Evolutionary conservation across 2,113 vertebrate species (phyloP), one percentile per base, ranked within the genome.

Genomic region (Herpetotheres cachinnans): DNA sequence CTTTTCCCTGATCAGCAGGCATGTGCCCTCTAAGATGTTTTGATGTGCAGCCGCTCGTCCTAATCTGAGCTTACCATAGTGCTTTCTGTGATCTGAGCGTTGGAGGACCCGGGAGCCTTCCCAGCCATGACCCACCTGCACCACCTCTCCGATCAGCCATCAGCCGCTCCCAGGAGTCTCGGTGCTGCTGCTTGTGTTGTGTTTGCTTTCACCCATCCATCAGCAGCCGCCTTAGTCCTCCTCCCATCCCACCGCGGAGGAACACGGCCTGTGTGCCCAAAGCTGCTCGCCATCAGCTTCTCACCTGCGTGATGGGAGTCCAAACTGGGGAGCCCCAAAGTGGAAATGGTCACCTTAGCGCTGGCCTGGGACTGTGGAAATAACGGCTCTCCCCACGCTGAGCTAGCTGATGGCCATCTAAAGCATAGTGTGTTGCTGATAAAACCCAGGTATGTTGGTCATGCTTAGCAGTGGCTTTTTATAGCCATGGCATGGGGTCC

Each of bases 51-150:
- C 36, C 32, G 5, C 15, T 52, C 21, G 0, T 32, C 32, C 29
- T 20, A 46, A 11, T 24, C 49, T 0, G 1, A 42, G 52, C 9
- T 81, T 52, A 7, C 32, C 6, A 0, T 22, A 26, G 55, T 5
- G 0, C 16, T 40, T 55, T 16, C 66, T 3, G 3, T 22, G 6
- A 29, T 15, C 55, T 40, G 52, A 76, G 65, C 9, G 0, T 11
- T 73, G 84, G 56, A 89, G 61, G 21, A 30, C 27, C 49, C 7
- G 2, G 59, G 76, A 46, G 3, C 40, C 22, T 73, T 62, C 77
- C 77, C 36, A 2, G 50, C 80, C 5, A 0, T 17, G 50, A 16
- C n/a, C 22, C 50, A 21, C 27, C 27, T 40, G 86, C 22, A 49
- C 14, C 32, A 2, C 5, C 54, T n/a, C 34, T 52, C 30, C 4